These are phyloP conservation scores for Alcis repandata DNA, from an alignment of 2,888 invertebrate species.

Conservation along the genomic window DNA sequence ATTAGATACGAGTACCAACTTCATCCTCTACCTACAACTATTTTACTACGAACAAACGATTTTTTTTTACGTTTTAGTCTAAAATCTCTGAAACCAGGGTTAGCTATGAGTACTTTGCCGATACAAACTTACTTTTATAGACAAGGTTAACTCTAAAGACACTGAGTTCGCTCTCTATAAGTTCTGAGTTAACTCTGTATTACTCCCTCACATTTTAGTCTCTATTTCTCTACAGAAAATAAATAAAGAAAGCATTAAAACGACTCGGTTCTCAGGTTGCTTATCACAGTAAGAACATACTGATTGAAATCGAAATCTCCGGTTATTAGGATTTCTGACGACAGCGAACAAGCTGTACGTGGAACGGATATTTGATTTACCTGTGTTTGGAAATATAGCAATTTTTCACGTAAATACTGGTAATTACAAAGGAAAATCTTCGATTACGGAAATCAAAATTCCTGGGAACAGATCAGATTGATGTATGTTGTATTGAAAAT, in stretches of 20 bases:
- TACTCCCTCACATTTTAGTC: background rate
- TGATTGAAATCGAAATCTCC: conserved; percentile 36
- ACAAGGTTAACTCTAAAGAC: no score
- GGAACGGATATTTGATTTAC: conserved; percentile 44
- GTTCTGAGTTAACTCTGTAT: no score
- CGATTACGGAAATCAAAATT: background rate
- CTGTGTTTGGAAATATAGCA: conserved; percentile 10
- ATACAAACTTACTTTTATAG: no score
- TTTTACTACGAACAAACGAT: no score
- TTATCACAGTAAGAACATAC: conserved; percentile 29
- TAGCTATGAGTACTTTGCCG: no score
- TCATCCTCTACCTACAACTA: no score
- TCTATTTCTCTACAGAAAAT: background rate
- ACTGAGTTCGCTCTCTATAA: no score
- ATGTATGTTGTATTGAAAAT: background rate
- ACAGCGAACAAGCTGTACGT: conserved; percentile 21
- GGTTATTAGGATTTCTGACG: conserved; percentile 40
- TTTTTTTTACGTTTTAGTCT: no score
- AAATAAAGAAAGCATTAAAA: conserved; percentile 3
- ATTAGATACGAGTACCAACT: no score
- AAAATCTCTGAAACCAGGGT: no score
- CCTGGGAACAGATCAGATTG: background rate
- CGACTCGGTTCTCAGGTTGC: conserved; percentile 1
- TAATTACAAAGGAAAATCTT: conserved; percentile 18
- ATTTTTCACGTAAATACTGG: conserved; percentile 11